Base-by-base conservation (phyloP, 2,113 vertebrate species). In the Gobius niger region DNA sequence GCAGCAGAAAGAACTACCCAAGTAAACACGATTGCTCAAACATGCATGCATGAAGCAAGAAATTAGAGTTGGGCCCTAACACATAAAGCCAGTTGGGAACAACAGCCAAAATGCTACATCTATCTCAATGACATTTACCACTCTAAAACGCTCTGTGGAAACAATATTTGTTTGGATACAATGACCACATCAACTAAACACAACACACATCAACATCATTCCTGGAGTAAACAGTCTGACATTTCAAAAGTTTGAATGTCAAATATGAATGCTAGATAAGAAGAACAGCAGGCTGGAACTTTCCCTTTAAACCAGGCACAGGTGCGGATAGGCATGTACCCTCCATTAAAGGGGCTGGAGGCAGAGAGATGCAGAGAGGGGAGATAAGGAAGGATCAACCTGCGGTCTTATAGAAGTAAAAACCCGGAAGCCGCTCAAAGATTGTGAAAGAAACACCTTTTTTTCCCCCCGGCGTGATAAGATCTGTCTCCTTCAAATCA, bases 401-500 rank as follows among this genome's bases (percentile, higher is more conserved):
- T 68, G 72, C 67, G 62, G 68, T 78, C 67, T 69, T 67, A 50
- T 67, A 61, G 71, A 54, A 62, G 71, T 44, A 24, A 54, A 54
- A 68, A 68, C 54, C 67, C 65, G 63, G 34, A 71, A 77, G 41
- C 69, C 24, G 70, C 65, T 70, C 57, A 69, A 57, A 66, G 47
- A 84, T 63, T 66, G 56, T 52, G 74, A 75, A 66, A 24, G 18
- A 24, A 7, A 16, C 19, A 16, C 67, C 75, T 70, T 78, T 80
- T 82, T 78, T 40, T 24, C 24, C 24, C 24, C 24, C 7, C 41
- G 15, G 34, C 68, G 47, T 69, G 72, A 82, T 72, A 73, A 83
- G 67, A 90, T 87, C 78, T 85, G 63, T 81, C 68, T 68, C 52
- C 60, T 54, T 70, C 53, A 77, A 80, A 81, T 82, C 70, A 78